phyloP scores from a whole-genome alignment of 2,888 invertebrate species.

The Ichneumon xanthorius region DNA sequence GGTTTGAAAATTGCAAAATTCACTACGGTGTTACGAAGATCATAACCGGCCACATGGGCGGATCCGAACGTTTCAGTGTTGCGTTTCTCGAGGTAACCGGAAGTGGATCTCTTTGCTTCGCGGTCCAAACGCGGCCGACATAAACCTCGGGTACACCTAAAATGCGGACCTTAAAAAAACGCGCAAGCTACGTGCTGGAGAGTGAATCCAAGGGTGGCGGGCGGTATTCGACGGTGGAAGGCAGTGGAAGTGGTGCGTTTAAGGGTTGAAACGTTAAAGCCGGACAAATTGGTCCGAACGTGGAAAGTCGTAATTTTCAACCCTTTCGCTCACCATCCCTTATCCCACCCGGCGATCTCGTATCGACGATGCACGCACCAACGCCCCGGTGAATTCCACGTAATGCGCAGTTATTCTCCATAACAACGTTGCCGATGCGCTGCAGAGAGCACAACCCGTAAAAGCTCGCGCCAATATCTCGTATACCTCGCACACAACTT shows the following conservation, averaged over 20 bases:
- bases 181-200: neutral
- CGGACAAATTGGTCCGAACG: constrained; percentile 75
- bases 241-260: neutral
- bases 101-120: constrained; percentile 8
- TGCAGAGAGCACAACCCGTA: neutral
- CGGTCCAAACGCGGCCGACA: constrained; percentile 12
- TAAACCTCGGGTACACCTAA: constrained; percentile 24
- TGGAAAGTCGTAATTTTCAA: constrained; percentile 71
- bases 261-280: constrained; percentile 71
- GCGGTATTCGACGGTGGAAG: neutral
- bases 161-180: constrained; percentile 15
- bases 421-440: neutral
- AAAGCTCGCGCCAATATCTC: constrained; percentile 1
- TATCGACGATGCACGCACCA: neutral
- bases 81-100: neutral
- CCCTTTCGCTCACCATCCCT: neutral
- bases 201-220: neutral
- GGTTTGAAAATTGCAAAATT: neutral
- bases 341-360: neutral
- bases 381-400: neutral
- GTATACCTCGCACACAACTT: neutral
- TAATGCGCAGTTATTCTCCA: neutral
- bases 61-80: neutral
- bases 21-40: neutral
- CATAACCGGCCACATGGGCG: neutral